Evolutionary conservation across 2,113 vertebrate genomes (phyloP).

Genomic region (Burhinus oedicnemus): DNA sequence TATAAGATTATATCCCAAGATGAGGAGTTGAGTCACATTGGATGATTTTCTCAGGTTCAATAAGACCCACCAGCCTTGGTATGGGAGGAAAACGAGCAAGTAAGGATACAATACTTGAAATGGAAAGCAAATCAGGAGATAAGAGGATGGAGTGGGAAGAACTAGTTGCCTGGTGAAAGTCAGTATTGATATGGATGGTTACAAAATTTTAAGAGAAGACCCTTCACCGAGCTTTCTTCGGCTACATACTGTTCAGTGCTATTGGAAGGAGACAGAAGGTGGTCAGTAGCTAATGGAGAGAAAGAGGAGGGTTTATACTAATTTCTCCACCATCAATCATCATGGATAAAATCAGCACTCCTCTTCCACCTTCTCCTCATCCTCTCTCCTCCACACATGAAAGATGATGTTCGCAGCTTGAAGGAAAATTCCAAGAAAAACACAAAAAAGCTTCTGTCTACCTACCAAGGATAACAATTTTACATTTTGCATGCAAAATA

Average conservation of each 20-base stretch:
- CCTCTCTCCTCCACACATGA: neutral
- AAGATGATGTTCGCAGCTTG: neutral
- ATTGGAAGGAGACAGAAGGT: neutral
- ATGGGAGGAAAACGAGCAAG: neutral
- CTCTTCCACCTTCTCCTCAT: neutral
- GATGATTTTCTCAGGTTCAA: neutral
- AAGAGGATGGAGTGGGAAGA: neutral
- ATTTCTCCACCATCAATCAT: neutral
- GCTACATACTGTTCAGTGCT: neutral
- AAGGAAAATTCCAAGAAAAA: neutral
- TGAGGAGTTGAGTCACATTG: neutral
- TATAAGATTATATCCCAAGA: neutral
- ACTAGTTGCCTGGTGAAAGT: fast-evolving
- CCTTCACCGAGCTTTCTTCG: neutral
- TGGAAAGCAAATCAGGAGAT: neutral
- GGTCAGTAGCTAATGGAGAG: neutral
- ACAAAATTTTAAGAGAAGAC: neutral
- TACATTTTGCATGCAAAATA: neutral
- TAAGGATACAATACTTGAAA: neutral
- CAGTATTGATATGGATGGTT: neutral
- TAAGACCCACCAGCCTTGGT: neutral
- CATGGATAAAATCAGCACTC: neutral
- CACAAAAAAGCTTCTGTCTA: neutral
- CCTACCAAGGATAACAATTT: neutral
- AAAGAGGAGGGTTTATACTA: neutral